Conservation (phyloP, 2,888 invertebrate species). For the Steinernema hermaphroditum region DNA sequence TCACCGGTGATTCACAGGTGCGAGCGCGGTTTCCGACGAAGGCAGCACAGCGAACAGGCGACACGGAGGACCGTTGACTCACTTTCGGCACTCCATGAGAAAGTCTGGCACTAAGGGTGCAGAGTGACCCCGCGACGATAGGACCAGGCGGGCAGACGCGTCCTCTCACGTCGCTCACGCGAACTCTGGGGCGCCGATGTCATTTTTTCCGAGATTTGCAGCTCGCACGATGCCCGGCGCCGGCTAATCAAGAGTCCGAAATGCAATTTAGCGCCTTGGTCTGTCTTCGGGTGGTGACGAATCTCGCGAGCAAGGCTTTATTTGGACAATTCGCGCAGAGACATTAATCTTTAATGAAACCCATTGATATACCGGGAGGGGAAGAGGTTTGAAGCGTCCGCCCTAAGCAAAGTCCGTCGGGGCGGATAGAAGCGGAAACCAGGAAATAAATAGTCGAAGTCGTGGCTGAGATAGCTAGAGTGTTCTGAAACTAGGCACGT, state of each 20-base stretch:
- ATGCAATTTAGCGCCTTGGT: conserved; percentile 5
- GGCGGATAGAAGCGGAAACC: neutral
- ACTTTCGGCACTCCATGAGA: too few species aligned
- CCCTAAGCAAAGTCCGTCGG: neutral
- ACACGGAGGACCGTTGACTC: too few species aligned
- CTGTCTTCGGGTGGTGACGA: neutral
- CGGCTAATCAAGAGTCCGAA: conserved; percentile 17
- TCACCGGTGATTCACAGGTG: too few species aligned
- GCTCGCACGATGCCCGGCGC: too few species aligned
- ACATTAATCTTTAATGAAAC: conserved; percentile 22
- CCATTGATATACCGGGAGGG: neutral
- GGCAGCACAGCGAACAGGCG: too few species aligned
- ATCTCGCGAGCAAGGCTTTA: conserved; percentile 21
- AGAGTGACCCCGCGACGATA: too few species aligned
- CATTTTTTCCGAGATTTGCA: too few species aligned
- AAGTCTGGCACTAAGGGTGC: too few species aligned
- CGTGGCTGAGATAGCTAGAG: neutral
- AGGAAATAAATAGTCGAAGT: conserved; percentile 15
- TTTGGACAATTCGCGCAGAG: conserved; percentile 18
- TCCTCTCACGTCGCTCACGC: too few species aligned
- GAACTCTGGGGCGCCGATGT: too few species aligned
- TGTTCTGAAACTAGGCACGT: neutral
- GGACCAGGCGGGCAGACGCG: too few species aligned
- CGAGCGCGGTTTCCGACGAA: too few species aligned
- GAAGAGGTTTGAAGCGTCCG: neutral